A percentile compares a stretch with the other conserved stretches of the same genome.
These are phyloP conservation scores for Trimorus sp. DNA, from an alignment of 2,888 invertebrate species.

Conservation along the genomic window DNA sequence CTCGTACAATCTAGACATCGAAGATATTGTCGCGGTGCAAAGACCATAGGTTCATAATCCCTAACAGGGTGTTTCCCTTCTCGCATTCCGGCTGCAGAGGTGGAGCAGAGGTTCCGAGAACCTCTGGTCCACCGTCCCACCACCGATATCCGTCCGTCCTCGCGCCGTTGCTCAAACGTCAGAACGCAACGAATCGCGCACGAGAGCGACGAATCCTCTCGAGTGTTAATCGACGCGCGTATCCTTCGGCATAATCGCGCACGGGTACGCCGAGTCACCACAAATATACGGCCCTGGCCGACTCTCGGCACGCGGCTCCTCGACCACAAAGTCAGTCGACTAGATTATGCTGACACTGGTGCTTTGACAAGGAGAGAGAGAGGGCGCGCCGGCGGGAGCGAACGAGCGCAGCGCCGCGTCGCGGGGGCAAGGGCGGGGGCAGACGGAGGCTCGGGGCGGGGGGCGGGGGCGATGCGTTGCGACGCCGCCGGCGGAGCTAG, in stretches of 20 bases:
- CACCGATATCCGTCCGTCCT: too few relatives aligned
- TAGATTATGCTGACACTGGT: constrained; percentile 66
- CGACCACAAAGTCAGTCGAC: constrained; percentile 65
- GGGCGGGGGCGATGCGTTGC: constrained; percentile 13
- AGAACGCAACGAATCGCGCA: too few relatives aligned
- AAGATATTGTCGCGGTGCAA: too few relatives aligned
- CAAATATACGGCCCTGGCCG: constrained; percentile 64
- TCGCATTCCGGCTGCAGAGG: too few relatives aligned
- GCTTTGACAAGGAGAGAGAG: constrained; percentile 54
- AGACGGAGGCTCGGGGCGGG: background rate
- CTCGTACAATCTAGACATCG: too few relatives aligned
- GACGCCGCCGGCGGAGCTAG: constrained; percentile 45
- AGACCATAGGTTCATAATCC: too few relatives aligned
- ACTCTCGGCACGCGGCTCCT: constrained; percentile 65
- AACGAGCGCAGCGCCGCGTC: constrained; percentile 15
- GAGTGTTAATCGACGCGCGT: background rate
- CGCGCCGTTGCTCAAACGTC: too few relatives aligned
- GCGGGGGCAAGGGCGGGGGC: constrained; percentile 1
- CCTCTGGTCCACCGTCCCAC: too few relatives aligned
- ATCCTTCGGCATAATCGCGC: constrained; percentile 46
- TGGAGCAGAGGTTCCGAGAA: too few relatives aligned
- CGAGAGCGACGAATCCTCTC: too few relatives aligned
- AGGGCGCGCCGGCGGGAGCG: constrained; percentile 27
- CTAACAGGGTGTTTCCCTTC: too few relatives aligned
- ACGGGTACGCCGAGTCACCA: constrained; percentile 34